Evolutionary conservation across 2,113 vertebrate species (phyloP).

Genomic region (Strix uralensis): DNA sequence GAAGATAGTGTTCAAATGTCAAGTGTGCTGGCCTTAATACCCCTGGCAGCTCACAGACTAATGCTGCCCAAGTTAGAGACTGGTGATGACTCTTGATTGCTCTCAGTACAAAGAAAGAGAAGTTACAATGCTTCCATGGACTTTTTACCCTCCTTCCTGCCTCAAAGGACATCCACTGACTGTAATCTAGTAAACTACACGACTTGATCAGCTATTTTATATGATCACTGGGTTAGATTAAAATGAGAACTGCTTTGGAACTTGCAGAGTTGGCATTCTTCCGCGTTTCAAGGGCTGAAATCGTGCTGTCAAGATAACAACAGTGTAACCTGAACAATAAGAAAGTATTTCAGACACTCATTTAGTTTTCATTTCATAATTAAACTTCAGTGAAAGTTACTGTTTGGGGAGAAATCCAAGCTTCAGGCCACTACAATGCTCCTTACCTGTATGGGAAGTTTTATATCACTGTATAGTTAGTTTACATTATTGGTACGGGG

Average conservation of each 20-base stretch:
- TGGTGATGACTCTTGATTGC: not conserved
- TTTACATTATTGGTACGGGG: not conserved
- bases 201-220: not conserved
- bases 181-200: not conserved
- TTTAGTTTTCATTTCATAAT: slow-evolving; percentile 11
- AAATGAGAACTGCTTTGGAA: slow-evolving; percentile 1
- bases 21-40: not conserved
- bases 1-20: not conserved
- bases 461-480: not conserved
- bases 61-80: not conserved
- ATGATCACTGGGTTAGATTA: not conserved
- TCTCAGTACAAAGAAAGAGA: not conserved
- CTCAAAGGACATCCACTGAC: not conserved
- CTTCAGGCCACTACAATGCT: not conserved
- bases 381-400: not conserved
- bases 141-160: not conserved
- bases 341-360: not conserved
- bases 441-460: not conserved
- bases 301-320: not conserved
- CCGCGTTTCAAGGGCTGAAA: not conserved
- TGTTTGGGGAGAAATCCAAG: not conserved
- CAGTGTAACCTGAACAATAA: not conserved
- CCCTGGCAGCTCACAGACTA: not conserved
- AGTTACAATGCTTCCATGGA: not conserved
- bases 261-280: not conserved